A percentile compares a stretch with the other conserved stretches of the same genome.
Evolutionary conservation across 2,797 vertebrate species (phyloP).

Genomic region (Artibeus jamaicensis): DNA sequence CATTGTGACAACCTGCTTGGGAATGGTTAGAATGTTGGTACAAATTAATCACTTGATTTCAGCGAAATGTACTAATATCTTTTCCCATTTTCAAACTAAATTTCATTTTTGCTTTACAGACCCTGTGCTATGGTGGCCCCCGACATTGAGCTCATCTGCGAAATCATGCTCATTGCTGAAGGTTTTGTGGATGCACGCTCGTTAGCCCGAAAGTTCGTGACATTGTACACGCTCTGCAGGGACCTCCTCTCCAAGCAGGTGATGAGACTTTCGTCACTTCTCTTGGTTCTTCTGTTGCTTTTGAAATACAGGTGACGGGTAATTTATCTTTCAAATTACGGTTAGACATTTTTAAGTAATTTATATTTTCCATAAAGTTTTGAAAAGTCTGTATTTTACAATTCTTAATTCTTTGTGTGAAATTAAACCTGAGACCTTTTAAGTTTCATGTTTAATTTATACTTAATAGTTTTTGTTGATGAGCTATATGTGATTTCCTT

Average conservation of each 20-base stretch:
- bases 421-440: constrained; percentile 19
- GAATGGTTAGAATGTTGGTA: constrained; percentile 68
- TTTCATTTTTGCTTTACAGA: constrained; percentile 74
- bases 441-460: not conserved
- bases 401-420: not conserved
- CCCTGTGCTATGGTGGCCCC: constrained; percentile 91
- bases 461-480: not conserved
- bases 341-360: not conserved
- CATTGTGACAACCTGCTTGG: constrained; percentile 65
- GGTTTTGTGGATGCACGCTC: constrained; percentile 85
- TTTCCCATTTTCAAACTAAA: constrained; percentile 48
- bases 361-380: constrained; percentile 30
- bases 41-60: constrained; percentile 57
- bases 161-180: constrained; percentile 90
- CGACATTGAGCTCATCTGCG: constrained; percentile 90
- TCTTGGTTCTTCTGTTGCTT: not conserved
- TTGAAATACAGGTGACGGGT: not conserved
- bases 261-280: not conserved
- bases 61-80: constrained; percentile 37
- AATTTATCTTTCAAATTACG: not conserved
- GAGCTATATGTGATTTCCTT: not conserved
- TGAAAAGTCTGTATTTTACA: not conserved
- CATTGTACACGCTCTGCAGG: constrained; percentile 86
- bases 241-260: constrained; percentile 92
- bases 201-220: constrained; percentile 88